Base-by-base conservation (phyloP, 2,797 vertebrate species). In the Eidolon dupreanum region DNA sequence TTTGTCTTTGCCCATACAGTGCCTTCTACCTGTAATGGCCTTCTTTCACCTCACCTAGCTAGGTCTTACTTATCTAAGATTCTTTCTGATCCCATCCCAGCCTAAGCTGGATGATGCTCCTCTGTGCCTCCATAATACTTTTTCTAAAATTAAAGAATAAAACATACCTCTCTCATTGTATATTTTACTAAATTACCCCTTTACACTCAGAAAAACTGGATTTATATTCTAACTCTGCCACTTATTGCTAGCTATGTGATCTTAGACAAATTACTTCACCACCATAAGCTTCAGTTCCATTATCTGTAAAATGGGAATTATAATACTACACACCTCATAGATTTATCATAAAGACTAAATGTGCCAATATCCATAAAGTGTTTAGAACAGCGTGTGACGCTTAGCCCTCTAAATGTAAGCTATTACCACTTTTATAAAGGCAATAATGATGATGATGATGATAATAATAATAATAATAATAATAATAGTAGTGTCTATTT, bases 391-490 rank as follows among this genome's bases (percentile, higher is more conserved):
- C 51, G 20, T 24, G 57, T 38, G 61, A 36, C n/a, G 17, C 63
- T 28, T 33, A 75, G 41, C 28, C 33, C 26, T 68, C 78, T 3
- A 81, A 31, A 33, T 4, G 6, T 17, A 38, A 68, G 66, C 93
- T 68, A 16, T 66, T 41, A 11, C 81, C 74, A 26, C 43, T 59
- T 85, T 90, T 41, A 63, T 61, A 70, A 88, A 68, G 66, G 43
- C 43, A 68, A 49, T 57, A 41, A 78, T 85, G 28, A 36, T 24
- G 46, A 74, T 74, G 7, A n/a, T 63, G 78, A 78, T 93, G 79
- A 78, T 88, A 83, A 78, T 88, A 79, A 78, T 93, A 84, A 78
- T 88, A 46, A 46, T 13, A 59, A 78, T 93, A 84, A 78, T 88
- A 75, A 78, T 93, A 79, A 68, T 88, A 13, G 13, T 13, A 28